A percentile compares a stretch with the other conserved stretches of the same genome.
Conservation (phyloP, 2,888 invertebrate genomes). For the Euphydryas editha region DNA sequence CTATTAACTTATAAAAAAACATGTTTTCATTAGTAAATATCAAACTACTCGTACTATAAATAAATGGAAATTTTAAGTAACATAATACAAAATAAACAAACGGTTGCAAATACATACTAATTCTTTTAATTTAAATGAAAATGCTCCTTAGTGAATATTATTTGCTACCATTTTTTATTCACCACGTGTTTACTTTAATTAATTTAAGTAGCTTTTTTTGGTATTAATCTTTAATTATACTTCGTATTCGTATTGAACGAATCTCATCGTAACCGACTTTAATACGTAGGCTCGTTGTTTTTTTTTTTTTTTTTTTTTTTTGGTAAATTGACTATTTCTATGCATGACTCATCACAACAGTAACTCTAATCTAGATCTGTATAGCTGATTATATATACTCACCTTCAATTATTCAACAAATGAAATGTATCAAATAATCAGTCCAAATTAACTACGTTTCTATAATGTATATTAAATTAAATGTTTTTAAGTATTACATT, state of each 20-base stretch:
- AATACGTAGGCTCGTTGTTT: no score
- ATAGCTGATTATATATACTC: conserved; percentile 38
- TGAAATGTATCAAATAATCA: no score
- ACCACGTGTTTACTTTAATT: background rate
- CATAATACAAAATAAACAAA: background rate
- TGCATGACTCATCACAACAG: conserved; percentile 35
- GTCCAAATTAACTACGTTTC: no score
- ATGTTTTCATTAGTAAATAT: no score
- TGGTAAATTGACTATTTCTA: conserved; percentile 59
- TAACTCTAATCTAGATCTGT: conserved; percentile 24
- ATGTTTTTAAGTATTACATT: no score
- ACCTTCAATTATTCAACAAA: conserved; percentile 17
- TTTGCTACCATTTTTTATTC: background rate
- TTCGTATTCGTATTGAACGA: background rate
- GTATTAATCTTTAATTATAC: conserved; percentile 14
- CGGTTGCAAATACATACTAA: background rate
- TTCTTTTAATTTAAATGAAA: background rate
- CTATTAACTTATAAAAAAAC: no score
- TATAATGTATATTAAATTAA: no score
- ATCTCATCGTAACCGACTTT: background rate
- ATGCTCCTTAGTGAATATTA: background rate
- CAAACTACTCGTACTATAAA: no score
- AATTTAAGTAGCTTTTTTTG: background rate
- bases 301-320: conserved; percentile 58
- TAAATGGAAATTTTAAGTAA: no score